Percentiles rank a stretch among this genome's conserved stretches.
These are phyloP conservation scores for Bradypus variegatus DNA, from an alignment of 2,797 vertebrate genomes.

Conservation along the genomic window DNA sequence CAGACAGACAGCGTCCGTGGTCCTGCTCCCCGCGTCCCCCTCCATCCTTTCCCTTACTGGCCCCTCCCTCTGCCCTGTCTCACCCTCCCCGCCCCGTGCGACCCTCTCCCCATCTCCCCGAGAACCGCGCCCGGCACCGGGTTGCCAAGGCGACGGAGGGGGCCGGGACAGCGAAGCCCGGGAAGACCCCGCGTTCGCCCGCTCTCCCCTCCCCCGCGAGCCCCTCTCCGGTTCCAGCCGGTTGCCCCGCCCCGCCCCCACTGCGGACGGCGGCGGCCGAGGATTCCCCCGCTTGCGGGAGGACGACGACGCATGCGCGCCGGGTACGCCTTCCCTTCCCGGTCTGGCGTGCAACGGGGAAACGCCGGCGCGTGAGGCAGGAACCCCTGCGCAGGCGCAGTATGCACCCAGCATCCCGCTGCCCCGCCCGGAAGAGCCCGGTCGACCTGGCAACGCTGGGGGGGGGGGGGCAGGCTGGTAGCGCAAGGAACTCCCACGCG, in stretches of 20 bases:
- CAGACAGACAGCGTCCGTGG: too few relatives aligned
- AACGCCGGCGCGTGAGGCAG: not conserved
- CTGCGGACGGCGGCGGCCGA: conserved; percentile 26
- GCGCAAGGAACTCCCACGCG: conserved; percentile 11
- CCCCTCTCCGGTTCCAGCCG: conserved; percentile 52
- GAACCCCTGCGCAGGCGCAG: conserved; percentile 15
- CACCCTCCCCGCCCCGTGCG: not conserved
- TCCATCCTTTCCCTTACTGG: too few relatives aligned
- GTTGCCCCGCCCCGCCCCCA: conserved; percentile 47
- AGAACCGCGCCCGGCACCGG: conserved; percentile 5
- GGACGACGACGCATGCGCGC: conserved; percentile 9
- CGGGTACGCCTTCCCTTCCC: not conserved
- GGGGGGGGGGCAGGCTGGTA: not conserved
- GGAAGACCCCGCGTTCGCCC: conserved; percentile 45
- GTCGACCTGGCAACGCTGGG: conserved; percentile 53
- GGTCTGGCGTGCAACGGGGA: not conserved
- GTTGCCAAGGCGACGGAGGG: conserved; percentile 61
- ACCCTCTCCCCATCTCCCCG: not conserved
- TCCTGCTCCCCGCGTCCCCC: not conserved
- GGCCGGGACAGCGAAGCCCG: conserved; percentile 7
- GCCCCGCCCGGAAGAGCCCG: not conserved
- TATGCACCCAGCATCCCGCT: not conserved
- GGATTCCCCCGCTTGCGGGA: conserved; percentile 55
- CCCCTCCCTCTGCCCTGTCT: not conserved
- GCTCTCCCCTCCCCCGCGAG: not conserved